Evolutionary conservation across 2,113 vertebrate genomes (phyloP).

Genomic region (Upupa epops): DNA sequence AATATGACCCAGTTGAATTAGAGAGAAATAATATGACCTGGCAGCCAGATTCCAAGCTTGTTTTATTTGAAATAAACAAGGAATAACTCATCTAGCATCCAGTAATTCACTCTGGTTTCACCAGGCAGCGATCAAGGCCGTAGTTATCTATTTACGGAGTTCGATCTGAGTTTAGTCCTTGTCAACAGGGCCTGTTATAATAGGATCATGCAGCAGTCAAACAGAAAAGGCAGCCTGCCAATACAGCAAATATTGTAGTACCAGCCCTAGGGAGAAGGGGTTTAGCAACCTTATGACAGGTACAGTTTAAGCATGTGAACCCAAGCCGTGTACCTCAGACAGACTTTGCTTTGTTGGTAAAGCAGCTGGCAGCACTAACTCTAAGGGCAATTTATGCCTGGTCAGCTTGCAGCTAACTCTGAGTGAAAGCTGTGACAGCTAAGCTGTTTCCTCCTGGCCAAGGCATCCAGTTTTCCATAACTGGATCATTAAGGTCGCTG

Average conservation of each 20-base stretch:
- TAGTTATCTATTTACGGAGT: background rate
- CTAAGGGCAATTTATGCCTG: slow-evolving; percentile 19
- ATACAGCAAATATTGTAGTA: slow-evolving; percentile 9
- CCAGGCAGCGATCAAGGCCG: slow-evolving; percentile 7
- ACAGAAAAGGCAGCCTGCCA: slow-evolving; percentile 33
- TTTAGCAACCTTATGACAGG: slow-evolving; percentile 24
- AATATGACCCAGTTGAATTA: background rate
- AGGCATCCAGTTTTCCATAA: background rate
- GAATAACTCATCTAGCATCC: background rate
- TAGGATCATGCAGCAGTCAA: background rate
- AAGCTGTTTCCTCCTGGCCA: slow-evolving; percentile 18
- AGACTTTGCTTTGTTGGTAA: slow-evolving; percentile 36
- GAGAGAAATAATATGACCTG: background rate
- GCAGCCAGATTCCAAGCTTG: background rate
- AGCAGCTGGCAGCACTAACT: slow-evolving; percentile 15
- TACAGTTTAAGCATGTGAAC: background rate
- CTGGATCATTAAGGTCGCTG: background rate
- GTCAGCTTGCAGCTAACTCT: slow-evolving; percentile 48
- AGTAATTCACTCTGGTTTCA: slow-evolving; percentile 16
- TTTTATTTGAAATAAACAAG: slow-evolving; percentile 3
- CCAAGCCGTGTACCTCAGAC: background rate
- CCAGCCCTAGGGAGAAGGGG: background rate
- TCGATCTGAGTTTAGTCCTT: background rate
- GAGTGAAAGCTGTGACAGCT: slow-evolving; percentile 48
- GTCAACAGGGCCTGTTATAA: background rate